Evolutionary conservation across 2,113 vertebrate species (phyloP), one percentile per base, ranked within the genome.

Genomic region (Myotis davidii): DNA sequence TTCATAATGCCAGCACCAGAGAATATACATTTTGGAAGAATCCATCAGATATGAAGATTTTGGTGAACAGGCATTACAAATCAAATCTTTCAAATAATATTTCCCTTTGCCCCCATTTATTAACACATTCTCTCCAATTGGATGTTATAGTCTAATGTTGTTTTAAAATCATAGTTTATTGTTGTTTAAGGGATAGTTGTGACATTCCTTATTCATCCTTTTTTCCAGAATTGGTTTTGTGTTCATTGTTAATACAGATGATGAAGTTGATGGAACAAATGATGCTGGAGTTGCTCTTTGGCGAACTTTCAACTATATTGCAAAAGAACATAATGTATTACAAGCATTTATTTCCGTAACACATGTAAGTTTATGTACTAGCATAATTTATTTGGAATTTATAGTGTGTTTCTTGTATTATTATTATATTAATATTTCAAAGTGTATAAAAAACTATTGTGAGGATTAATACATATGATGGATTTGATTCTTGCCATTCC

Each of bases 221-320:
- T 42, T 97, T 96, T 67, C 6, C 95, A 99, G 99, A 98, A 99
- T 99, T 98, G 99, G 99, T 96, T 99, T 99, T 98, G 99, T 99
- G 97, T 99, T 99, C 97, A 95, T 99, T 98, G 98, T 99, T 98
- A 99, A 97, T 98, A 97, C 98, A 37, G 97, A 99, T 96, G 99
- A 99, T 97, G 98, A 98, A 96, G 97, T 99, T 93, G 99, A 99
- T 98, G 99, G 99, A 95, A 98, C 97, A 95, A 90, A 98, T 64
- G 99, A 99, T 85, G 98, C 98, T 52, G 99, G 99, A 86, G 98
- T 99, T 96, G 99, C 99, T 96, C 98, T 99, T 97, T 99, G 99
- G 98, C 98, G 99, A 98, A 98, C 99, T 93, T 99, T 99, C 98
- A 99, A 99, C 97, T 99, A 99, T 97, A 98, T 99, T 90, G 96